Percentiles rank a stretch among this genome's conserved stretches.
These are phyloP conservation scores for Poecilus cupreus DNA, from an alignment of 2,888 invertebrate species.

Conservation along the genomic window DNA sequence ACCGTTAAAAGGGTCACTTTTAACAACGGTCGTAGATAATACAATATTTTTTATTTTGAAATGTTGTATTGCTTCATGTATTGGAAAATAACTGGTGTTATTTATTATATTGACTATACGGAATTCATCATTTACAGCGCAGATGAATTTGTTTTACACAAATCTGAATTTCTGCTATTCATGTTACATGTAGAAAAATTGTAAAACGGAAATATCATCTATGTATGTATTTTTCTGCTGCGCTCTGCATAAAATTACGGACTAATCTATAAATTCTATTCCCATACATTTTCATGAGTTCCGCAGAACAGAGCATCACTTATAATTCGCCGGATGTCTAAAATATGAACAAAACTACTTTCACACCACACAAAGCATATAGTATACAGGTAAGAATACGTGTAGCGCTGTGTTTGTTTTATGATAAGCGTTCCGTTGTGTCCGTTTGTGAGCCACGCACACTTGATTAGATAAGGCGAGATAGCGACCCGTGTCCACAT, in stretches of 20 bases:
- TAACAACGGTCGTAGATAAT: too few species aligned
- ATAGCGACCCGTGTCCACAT: conserved; percentile 57
- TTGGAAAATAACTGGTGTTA: too few species aligned
- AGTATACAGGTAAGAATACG: conserved; percentile 19
- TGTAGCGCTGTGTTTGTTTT: conserved; percentile 25
- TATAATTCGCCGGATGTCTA: conserved; percentile 53
- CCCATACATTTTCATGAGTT: background rate
- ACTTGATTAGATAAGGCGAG: conserved; percentile 51
- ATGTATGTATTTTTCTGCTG: background rate
- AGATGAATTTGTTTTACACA: too few species aligned
- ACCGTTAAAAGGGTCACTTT: too few species aligned
- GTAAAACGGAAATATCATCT: background rate
- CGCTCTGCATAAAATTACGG: background rate
- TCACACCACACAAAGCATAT: conserved; percentile 20
- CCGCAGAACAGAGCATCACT: background rate
- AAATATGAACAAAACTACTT: conserved; percentile 54
- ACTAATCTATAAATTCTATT: background rate
- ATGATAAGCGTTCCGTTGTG: conserved; percentile 41
- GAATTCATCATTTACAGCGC: too few species aligned
- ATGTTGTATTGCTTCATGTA: too few species aligned
- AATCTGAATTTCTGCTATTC: background rate
- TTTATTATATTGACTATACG: too few species aligned
- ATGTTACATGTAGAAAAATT: background rate
- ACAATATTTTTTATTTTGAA: too few species aligned
- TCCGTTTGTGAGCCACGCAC: conserved; percentile 22